Percentiles rank a stretch among this genome's conserved stretches.
Evolutionary conservation across 2,113 vertebrate species (phyloP).

Genomic region (Microtus pennsylvanicus): DNA sequence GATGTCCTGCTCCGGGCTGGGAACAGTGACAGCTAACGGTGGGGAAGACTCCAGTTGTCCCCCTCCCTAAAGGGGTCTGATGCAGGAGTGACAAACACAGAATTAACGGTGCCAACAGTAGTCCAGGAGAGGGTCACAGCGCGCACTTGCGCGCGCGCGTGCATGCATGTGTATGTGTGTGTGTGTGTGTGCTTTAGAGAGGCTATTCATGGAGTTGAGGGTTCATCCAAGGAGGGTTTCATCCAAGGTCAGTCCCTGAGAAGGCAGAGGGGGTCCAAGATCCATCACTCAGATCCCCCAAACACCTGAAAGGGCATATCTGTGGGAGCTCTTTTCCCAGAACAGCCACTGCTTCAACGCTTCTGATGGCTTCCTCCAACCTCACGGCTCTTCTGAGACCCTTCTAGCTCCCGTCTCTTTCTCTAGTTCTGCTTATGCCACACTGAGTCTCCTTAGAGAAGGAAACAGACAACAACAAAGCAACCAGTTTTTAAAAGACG

Average conservation of each 20-base stretch:
- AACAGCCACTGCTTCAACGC: background rate
- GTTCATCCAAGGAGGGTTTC: background rate
- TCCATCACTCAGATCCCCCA: background rate
- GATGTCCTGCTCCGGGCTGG: background rate
- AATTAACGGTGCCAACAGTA: background rate
- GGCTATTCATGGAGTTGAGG: background rate
- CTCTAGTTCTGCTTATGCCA: constrained; percentile 73
- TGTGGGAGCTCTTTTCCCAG: background rate
- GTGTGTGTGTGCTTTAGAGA: background rate
- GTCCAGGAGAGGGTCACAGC: background rate
- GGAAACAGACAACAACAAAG: constrained; percentile 10
- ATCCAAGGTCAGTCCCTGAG: background rate
- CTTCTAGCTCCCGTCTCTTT: constrained; percentile 62
- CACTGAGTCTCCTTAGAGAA: constrained; percentile 73
- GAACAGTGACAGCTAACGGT: background rate
- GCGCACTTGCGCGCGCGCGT: no score
- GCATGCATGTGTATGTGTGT: background rate
- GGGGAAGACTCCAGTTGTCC: background rate
- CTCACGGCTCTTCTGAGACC: constrained; percentile 43
- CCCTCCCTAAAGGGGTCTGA: background rate
- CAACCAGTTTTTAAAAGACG: constrained; percentile 74
- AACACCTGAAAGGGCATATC: background rate
- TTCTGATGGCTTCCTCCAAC: background rate
- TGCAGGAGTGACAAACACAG: background rate
- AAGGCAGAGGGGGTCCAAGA: background rate